Evolutionary conservation across 2,888 invertebrate species (phyloP).

Genomic region (Eugnorisma glareosa): DNA sequence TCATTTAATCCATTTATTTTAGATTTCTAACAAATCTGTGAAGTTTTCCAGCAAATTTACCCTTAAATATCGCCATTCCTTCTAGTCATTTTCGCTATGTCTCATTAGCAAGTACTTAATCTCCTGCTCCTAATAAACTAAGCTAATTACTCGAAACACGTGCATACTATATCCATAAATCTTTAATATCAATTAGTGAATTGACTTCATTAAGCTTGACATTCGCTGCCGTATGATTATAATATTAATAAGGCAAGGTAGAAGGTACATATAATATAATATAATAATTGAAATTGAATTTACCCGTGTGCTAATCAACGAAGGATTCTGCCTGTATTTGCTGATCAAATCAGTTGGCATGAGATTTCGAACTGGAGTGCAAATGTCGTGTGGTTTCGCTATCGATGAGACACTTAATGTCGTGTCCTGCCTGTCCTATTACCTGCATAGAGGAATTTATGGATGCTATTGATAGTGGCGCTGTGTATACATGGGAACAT

Average conservation of each 20-base stretch:
- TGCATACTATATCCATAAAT: slow-evolving; percentile 25
- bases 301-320: background rate
- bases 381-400: background rate
- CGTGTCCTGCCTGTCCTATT: background rate
- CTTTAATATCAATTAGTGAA: slow-evolving; percentile 34
- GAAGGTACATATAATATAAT: background rate
- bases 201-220: slow-evolving; percentile 13
- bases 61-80: background rate
- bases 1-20: background rate
- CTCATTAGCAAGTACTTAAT: background rate
- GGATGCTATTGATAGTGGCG: background rate
- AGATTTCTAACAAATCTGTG: background rate
- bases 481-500: background rate
- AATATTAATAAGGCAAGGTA: slow-evolving; percentile 13
- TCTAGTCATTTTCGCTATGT: background rate
- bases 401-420: background rate
- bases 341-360: slow-evolving; percentile 5
- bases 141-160: slow-evolving; percentile 6
- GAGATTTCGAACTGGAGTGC: background rate
- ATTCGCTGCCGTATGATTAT: slow-evolving; percentile 21
- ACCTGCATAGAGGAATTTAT: background rate
- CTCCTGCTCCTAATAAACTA: background rate
- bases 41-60: background rate
- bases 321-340: background rate
- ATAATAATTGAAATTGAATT: slow-evolving; percentile 16